These are phyloP conservation scores for Seira musarum DNA, from an alignment of 2,888 invertebrate species.

Conservation along the genomic window DNA sequence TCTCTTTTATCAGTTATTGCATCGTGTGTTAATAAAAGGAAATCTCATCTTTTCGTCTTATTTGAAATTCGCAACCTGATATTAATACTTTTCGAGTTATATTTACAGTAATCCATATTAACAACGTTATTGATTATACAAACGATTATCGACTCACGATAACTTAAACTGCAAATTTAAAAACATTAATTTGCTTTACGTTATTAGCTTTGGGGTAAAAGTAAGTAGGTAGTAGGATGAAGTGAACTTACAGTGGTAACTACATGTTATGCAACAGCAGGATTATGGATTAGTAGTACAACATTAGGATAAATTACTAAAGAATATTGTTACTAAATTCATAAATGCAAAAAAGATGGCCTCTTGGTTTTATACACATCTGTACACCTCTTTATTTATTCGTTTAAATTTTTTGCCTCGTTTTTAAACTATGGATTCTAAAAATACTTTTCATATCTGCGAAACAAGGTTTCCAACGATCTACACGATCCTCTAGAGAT, in stretches of 20 bases:
- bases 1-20: too few relatives aligned
- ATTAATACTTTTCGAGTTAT: constrained; percentile 14
- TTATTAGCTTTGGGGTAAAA: background rate
- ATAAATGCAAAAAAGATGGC: constrained; percentile 3
- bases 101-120: background rate
- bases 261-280: constrained; percentile 16
- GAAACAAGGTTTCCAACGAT: background rate
- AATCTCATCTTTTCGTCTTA: constrained; percentile 12
- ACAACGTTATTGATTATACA: background rate
- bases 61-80: constrained; percentile 14
- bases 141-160: background rate
- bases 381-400: background rate
- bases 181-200: background rate
- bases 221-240: background rate
- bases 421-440: background rate
- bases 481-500: background rate
- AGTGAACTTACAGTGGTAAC: constrained; percentile 16
- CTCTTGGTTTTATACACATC: background rate
- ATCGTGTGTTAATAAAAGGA: background rate
- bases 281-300: too few relatives aligned
- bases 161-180: constrained; percentile 2
- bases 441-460: constrained; percentile 1
- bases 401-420: too few relatives aligned
- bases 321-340: too few relatives aligned
- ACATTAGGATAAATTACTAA: too few relatives aligned